Base-by-base conservation (phyloP, 2,888 invertebrate species). In the Actias luna region DNA sequence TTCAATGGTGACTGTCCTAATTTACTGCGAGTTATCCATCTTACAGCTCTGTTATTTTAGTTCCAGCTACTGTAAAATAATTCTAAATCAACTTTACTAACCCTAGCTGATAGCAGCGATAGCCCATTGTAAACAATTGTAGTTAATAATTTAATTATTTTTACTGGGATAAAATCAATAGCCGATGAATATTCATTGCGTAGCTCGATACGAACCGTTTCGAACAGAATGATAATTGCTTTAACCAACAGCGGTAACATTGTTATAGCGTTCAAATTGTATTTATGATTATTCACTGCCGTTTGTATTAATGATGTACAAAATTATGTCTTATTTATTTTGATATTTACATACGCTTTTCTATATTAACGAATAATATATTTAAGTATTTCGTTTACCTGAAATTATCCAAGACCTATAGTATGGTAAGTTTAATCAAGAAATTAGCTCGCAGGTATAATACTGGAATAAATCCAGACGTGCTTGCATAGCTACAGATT, bases 141-240 rank as follows among this genome's bases (percentile, higher is more conserved):
- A 22, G 58, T 60, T 60, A 39, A 55, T 25, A 55, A 55, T 61
- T 39, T 27, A 59, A 59, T 55, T 61, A 62, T 62, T 59, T 59
- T 59, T 59, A 55, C 61, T 50, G 33, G 52, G 52, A 39, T 39
- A 58, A 55, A 61, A 61, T 61, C 61, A 33, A 59, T 39, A 35
- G 18, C 71, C 55, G 71, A 79, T 85, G 78, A 83, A 87, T 85
- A 85, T 85, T 80, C 77, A 85, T 79, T 71, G 36, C 42, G 60
- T 64, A 66, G 63, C 55, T 69, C 68, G 75, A 77, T 78, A 79
- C 75, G 75, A 71, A 74, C 75, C 69, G 72, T 78, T 73, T 70
- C 61, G 71, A 65, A 66, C 68, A 64, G 63, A 64, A 58, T 63
- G 66, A 71, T 84, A 80, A 85, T 83, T 80, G 74, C 67, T 71